Evolutionary conservation across 2,888 invertebrate species (phyloP).

Genomic region (Drosophila phalerata): DNA sequence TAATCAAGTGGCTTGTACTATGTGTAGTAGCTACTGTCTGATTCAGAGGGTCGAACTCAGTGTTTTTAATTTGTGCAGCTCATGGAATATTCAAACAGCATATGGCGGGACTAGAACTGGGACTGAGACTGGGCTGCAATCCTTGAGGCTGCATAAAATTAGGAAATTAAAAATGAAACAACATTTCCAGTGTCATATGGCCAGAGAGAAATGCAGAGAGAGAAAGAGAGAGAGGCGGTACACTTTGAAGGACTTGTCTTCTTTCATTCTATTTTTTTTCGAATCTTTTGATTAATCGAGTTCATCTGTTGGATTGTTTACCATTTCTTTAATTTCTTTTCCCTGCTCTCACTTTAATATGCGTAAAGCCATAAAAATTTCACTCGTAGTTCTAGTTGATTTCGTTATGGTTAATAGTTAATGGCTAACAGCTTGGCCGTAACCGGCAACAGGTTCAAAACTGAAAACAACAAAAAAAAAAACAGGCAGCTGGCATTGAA

Average conservation of each 20-base stretch:
- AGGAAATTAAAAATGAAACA: slow-evolving; percentile 64
- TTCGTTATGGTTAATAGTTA: slow-evolving; percentile 54
- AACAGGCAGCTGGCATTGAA: slow-evolving; percentile 43
- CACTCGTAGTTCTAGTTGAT: slow-evolving; percentile 43
- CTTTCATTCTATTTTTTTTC: slow-evolving; percentile 1
- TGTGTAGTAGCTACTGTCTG: slow-evolving; percentile 33
- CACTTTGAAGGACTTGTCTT: slow-evolving; percentile 45
- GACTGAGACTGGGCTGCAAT: slow-evolving; percentile 49
- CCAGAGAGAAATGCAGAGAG: slow-evolving; percentile 35
- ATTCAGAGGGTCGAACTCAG: slow-evolving; percentile 19
- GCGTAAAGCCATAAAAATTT: slow-evolving; percentile 67
- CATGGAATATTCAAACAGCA: slow-evolving; percentile 79
- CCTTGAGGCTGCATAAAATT: slow-evolving; percentile 76
- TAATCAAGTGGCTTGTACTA: slow-evolving; percentile 80
- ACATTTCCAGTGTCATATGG: slow-evolving; percentile 62
- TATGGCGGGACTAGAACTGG: slow-evolving; percentile 60
- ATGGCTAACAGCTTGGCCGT: slow-evolving; percentile 46
- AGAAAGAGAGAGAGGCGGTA: slow-evolving; percentile 33
- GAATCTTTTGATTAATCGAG: slow-evolving; percentile 79
- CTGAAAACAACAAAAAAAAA: not conserved
- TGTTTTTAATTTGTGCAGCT: slow-evolving; percentile 80
- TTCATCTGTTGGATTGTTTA: slow-evolving; percentile 76
- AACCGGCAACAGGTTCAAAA: slow-evolving; percentile 60
- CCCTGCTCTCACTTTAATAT: slow-evolving; percentile 57
- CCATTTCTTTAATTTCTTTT: slow-evolving; percentile 59